phyloP scores from a whole-genome alignment of 2,888 invertebrate genomes.

The Bursaphelenchus okinawaensis region DNA sequence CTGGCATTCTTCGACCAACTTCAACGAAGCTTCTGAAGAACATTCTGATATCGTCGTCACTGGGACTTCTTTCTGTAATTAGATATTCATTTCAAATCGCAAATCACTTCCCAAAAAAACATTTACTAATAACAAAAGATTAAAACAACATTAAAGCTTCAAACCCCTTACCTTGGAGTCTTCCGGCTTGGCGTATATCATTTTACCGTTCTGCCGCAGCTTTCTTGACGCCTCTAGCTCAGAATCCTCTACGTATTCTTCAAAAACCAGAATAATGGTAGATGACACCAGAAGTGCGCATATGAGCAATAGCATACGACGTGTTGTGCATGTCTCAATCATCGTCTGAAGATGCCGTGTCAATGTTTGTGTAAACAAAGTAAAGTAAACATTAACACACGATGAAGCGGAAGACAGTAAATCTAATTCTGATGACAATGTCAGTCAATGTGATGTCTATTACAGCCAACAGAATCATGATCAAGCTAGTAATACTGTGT shows the following conservation, averaged over 20 bases:
- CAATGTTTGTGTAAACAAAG: too few relatives aligned
- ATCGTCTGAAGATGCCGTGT: constrained; percentile 12
- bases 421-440: too few relatives aligned
- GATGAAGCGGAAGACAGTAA: too few relatives aligned
- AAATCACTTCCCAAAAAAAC: too few relatives aligned
- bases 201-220: not conserved
- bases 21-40: constrained; percentile 1
- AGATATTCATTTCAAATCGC: too few relatives aligned
- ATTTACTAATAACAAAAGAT: not conserved
- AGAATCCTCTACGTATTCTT: constrained; percentile 35
- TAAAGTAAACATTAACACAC: too few relatives aligned
- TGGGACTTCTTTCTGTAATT: not conserved
- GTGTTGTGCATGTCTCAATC: constrained; percentile 29
- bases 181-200: not conserved
- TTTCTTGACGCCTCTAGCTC: constrained; percentile 14
- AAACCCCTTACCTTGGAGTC: not conserved
- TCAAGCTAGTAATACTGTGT: too few relatives aligned
- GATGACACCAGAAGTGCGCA: constrained; percentile 14
- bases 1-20: constrained; percentile 20
- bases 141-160: not conserved
- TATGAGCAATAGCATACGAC: constrained; percentile 28
- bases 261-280: constrained; percentile 23
- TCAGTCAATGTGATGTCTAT: too few relatives aligned
- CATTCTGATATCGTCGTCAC: not conserved
- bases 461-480: too few relatives aligned